A percentile compares a stretch with the other conserved stretches of the same genome.
Conservation (phyloP, 2,113 vertebrate genomes). For the Trematocara nigrifrons region DNA sequence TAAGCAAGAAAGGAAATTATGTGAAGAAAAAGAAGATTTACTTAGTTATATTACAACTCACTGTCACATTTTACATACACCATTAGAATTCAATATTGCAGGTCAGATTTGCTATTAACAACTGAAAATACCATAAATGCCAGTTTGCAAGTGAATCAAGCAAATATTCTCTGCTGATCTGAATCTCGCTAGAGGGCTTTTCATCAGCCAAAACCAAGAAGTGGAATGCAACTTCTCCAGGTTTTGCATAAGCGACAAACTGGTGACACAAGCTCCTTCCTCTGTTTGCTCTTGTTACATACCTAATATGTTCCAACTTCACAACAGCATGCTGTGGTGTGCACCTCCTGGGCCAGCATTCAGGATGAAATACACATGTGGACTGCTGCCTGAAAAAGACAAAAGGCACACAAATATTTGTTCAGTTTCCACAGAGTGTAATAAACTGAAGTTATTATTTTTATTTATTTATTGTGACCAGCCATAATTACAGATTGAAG, state of each 20-base stretch:
- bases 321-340: constrained; percentile 41
- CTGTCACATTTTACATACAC: background rate
- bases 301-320: constrained; percentile 38
- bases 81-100: background rate
- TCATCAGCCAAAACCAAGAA: background rate
- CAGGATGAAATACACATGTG: background rate
- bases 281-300: background rate
- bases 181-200: background rate
- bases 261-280: background rate
- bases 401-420: background rate
- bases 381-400: constrained; percentile 1
- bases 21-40: background rate
- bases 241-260: background rate
- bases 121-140: background rate
- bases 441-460: background rate
- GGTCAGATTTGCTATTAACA: background rate
- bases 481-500: background rate
- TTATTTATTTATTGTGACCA: background rate
- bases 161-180: background rate
- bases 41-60: background rate
- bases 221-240: constrained; percentile 25
- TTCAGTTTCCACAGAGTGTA: background rate
- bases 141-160: background rate
- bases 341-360: constrained; percentile 8
- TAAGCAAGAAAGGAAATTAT: background rate